These are phyloP conservation scores for Orthonyx spaldingii DNA, from an alignment of 2,113 vertebrate genomes.

Conservation along the genomic window DNA sequence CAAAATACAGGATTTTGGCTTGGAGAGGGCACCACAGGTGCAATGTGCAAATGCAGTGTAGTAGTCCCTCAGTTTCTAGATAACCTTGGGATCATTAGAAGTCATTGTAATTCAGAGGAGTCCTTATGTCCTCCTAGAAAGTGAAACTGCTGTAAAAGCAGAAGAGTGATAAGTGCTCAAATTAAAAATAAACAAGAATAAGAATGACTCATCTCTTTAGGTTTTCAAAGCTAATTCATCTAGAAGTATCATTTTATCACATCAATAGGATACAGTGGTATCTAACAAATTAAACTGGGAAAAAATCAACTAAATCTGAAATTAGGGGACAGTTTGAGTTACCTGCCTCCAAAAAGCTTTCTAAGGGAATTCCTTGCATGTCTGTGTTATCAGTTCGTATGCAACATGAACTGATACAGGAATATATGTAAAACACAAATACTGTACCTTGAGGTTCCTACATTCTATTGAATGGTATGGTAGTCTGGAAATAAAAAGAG, in stretches of 20 bases:
- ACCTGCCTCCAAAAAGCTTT: background rate
- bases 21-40: background rate
- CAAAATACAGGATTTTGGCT: background rate
- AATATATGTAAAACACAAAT: background rate
- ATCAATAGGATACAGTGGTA: background rate
- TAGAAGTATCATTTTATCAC: background rate
- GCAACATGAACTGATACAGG: background rate
- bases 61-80: background rate
- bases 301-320: background rate
- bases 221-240: background rate
- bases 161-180: background rate
- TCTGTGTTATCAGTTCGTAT: background rate
- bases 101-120: background rate
- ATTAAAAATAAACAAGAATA: background rate
- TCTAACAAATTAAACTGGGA: background rate
- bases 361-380: background rate
- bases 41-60: background rate
- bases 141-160: background rate
- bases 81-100: background rate
- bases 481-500: background rate
- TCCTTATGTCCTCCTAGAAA: background rate
- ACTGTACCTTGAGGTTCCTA: background rate
- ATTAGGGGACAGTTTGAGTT: background rate
- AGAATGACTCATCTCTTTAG: background rate
- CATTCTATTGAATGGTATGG: background rate